Base-by-base conservation (phyloP, 2,888 invertebrate genomes). In the Plagodis dolabraria region DNA sequence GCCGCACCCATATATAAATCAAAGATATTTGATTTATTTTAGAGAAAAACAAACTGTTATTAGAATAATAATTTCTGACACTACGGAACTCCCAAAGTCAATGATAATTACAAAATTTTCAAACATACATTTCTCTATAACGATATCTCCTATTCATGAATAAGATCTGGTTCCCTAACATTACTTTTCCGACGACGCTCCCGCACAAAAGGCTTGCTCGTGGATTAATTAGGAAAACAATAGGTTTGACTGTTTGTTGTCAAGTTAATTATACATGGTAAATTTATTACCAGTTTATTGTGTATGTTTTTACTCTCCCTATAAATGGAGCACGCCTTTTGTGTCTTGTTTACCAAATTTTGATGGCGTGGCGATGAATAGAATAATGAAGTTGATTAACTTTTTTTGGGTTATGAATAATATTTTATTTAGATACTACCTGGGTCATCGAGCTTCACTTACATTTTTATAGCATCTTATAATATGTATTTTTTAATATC, bases 151-250 rank as follows among this genome's bases (percentile, higher is more conserved):
- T n/a, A 53, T 33, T 53, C 35, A 53, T 42, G 35, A 45, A 47
- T 50, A 46, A 40, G 47, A 50, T 50, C 46, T n/a, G 53, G 11
- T 36, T 10, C 33, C n/a, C 43, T 34, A 53, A 51, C 47, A 59
- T 51, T 42, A 49, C 42, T 54, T 54, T 40, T 9, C 33, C 43
- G 43, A 34, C 43, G 43, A 34, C 12, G 40, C 10, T 33, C 33
- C 50, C 34, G 34, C 33, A 47, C 44, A 47, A 65, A 62, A 47
- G 45, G 47, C 42, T 58, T 53, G 9, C 53, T 55, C 43, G 5
- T 33, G 43, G 49, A 53, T 60, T 60, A 58, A 60, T 65, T 55
- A 57, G 22, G 42, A 47, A 55, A 53, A 61, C 60, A 55, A 63
- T 51, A 52, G 43, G 40, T 47, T 50, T 10, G 35, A 12, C 51